These are phyloP conservation scores for Heteronetta atricapilla DNA, from an alignment of 2,113 vertebrate genomes.

Conservation along the genomic window DNA sequence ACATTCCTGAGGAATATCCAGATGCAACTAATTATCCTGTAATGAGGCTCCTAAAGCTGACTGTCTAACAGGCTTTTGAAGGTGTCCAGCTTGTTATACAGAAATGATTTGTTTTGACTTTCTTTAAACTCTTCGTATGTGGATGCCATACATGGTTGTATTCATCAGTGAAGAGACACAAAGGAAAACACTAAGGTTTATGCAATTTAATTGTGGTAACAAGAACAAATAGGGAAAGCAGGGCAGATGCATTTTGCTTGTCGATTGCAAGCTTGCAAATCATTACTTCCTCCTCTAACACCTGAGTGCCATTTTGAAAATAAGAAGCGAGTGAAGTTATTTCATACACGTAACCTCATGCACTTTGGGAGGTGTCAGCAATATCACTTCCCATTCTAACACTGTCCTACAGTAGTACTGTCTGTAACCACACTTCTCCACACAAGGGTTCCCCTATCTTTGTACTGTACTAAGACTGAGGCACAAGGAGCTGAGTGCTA, in stretches of 20 bases:
- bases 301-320: not conserved
- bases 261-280: not conserved
- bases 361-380: not conserved
- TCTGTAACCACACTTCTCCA: not conserved
- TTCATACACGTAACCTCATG: rapidly evolving
- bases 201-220: not conserved
- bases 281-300: not conserved
- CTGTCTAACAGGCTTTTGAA: not conserved
- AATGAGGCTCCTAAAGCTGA: not conserved
- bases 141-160: not conserved
- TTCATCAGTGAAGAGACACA: not conserved
- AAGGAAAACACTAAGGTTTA: not conserved
- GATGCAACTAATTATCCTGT: not conserved
- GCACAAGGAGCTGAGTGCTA: not conserved
- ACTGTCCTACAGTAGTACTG: not conserved
- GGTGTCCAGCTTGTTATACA: not conserved
- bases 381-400: not conserved
- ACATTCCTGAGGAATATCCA: not conserved
- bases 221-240: not conserved
- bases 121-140: not conserved
- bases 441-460: not conserved
- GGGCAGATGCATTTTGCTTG: not conserved
- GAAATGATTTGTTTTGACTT: not conserved
- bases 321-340: not conserved
- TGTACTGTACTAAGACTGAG: not conserved